Evolutionary conservation across 1,140 invertebrate species (phyloP), one percentile per base, ranked within the genome.

Genomic region (Scaptodrosophila lebanonensis): DNA sequence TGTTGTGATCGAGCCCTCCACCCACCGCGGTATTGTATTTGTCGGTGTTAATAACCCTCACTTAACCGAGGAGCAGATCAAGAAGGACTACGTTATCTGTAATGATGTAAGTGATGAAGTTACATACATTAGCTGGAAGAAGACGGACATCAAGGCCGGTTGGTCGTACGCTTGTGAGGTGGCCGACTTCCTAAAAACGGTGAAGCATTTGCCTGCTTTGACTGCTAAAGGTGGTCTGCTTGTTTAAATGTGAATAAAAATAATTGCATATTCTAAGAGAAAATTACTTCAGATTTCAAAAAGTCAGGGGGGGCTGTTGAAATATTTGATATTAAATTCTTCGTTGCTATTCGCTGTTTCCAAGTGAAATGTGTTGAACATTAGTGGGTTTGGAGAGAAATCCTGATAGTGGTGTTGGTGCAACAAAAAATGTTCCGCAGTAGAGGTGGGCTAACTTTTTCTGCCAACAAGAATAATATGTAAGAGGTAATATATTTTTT

Each of bases 141-240:
- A 68, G 3, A 71, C 87, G 8, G 87, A 90, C 63, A 88, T 91
- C 20, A 87, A 83, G 17, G 66, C 88, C 1, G 93, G 92, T 0
- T 91, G 90, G 70, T 90, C 89, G 4, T 93, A 93, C 70, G 92
- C 91, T 42, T 93, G 92, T 72, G 87, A 88, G 7, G 87, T 93
- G 6, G 72, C 87, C 30, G 90, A 92, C 20, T 90, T 93, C 73
- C 86, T 89, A 36, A 88, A 84, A 52, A 79, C 83, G 1, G 88
- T 93, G 12, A 87, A 85, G 1, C 84, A 88, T 29, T 53, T 87
- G 59, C 85, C 85, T 25, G 58, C 64, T 6, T 44, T 86, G 38
- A 70, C 75, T 16, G 84, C 82, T 25, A 65, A 68, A 13, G 63
- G 59, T 29, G 83, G 83, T 40, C 69, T 85, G 16, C 62, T 85